These are phyloP conservation scores for Xiphias gladius DNA, from an alignment of 2,113 vertebrate genomes.

Conservation along the genomic window DNA sequence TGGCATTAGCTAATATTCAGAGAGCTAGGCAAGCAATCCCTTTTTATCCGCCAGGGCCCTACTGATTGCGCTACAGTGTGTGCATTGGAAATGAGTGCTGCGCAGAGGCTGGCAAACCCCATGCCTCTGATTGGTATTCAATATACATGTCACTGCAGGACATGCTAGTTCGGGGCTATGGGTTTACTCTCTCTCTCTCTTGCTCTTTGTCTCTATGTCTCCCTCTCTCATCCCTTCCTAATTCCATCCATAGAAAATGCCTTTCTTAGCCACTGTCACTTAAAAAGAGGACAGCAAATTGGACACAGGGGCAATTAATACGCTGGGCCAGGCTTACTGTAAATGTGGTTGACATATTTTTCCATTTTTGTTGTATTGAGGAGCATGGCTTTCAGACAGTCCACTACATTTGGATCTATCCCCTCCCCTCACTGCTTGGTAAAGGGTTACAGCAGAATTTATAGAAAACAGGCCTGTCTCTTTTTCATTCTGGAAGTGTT, in stretches of 20 bases:
- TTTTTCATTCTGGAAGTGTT: slow-evolving; percentile 18
- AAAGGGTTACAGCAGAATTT: slow-evolving; percentile 8
- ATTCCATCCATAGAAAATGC: slow-evolving; percentile 55
- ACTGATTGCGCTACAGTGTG: slow-evolving; percentile 94
- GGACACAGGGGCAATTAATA: slow-evolving; percentile 61
- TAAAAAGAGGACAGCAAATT: slow-evolving; percentile 59
- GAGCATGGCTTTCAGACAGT: slow-evolving; percentile 1
- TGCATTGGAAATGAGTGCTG: slow-evolving; percentile 95
- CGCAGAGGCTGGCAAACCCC: slow-evolving; percentile 86
- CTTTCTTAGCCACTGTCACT: slow-evolving; percentile 49
- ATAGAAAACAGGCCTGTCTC: not conserved
- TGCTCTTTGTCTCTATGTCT: slow-evolving; percentile 32
- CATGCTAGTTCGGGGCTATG: slow-evolving; percentile 79
- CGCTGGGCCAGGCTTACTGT: slow-evolving; percentile 18
- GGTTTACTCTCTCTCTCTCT: slow-evolving; percentile 39
- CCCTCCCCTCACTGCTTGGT: slow-evolving; percentile 13
- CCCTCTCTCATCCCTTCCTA: slow-evolving; percentile 39
- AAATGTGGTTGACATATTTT: slow-evolving; percentile 45
- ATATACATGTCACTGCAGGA: slow-evolving; percentile 93
- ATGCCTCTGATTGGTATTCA: slow-evolving; percentile 96
- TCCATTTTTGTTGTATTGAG: slow-evolving; percentile 38
- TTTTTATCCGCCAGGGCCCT: slow-evolving; percentile 93
- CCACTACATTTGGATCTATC: slow-evolving; percentile 36
- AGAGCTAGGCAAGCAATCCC: slow-evolving; percentile 88
- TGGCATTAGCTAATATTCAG: slow-evolving; percentile 98